Percentiles rank a stretch among this genome's conserved stretches.
phyloP scores from a whole-genome alignment of 2,888 invertebrate genomes.

The Drosophila bunnanda region DNA sequence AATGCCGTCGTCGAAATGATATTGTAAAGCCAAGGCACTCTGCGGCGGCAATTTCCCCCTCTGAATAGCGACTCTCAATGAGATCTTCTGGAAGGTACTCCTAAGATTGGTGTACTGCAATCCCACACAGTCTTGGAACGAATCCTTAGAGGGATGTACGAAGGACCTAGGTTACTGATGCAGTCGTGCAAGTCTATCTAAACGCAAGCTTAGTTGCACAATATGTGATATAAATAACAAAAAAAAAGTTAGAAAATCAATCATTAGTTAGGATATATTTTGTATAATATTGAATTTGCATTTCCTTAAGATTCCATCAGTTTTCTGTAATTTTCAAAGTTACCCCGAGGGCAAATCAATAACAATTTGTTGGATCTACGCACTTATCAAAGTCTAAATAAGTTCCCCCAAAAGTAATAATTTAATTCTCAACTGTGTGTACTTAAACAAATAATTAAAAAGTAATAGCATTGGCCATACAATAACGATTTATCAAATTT shows the following conservation, averaged over 20 bases:
- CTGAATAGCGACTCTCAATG: too few relatives aligned
- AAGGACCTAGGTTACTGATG: too few relatives aligned
- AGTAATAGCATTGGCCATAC: constrained; percentile 41
- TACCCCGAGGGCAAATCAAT: not conserved
- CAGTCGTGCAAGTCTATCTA: too few relatives aligned
- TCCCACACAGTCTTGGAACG: too few relatives aligned
- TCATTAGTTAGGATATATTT: not conserved
- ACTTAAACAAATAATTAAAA: constrained; percentile 23
- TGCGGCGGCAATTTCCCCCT: not conserved
- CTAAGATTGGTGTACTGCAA: too few relatives aligned
- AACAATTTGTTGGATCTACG: not conserved
- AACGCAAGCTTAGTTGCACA: too few relatives aligned
- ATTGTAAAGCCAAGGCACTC: constrained; percentile 8
- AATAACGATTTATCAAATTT: constrained; percentile 43
- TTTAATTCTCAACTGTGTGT: constrained; percentile 20
- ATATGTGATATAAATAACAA: not conserved
- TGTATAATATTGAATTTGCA: not conserved
- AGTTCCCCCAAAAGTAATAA: not conserved
- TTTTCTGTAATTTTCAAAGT: not conserved
- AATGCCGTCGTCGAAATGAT: constrained; percentile 1
- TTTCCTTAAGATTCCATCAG: not conserved
- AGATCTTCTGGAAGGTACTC: too few relatives aligned
- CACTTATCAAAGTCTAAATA: not conserved
- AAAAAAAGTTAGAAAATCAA: not conserved
- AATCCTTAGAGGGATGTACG: too few relatives aligned